These are phyloP conservation scores for Habropoda laboriosa DNA, from an alignment of 1,140 invertebrate species.

Conservation along the genomic window DNA sequence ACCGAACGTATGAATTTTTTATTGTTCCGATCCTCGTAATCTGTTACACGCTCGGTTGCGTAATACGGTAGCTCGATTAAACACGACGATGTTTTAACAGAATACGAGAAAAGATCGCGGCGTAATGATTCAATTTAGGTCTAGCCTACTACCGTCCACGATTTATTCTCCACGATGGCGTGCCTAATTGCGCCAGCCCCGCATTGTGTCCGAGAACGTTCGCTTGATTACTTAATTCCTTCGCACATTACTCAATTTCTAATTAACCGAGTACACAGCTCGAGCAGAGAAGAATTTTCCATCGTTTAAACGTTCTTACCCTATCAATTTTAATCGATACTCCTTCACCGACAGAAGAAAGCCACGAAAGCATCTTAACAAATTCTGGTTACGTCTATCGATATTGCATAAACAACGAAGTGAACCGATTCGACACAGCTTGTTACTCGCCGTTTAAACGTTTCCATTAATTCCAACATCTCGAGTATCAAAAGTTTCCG, in stretches of 20 bases:
- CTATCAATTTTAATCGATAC: background rate
- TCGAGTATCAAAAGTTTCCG: background rate
- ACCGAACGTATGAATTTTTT: background rate
- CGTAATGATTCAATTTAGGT: slow-evolving; percentile 52
- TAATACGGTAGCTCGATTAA: background rate
- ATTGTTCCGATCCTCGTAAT: background rate
- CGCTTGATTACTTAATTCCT: slow-evolving; percentile 22
- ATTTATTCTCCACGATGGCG: slow-evolving; percentile 9
- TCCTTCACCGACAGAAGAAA: background rate
- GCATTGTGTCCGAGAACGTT: slow-evolving; percentile 19
- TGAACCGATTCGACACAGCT: slow-evolving; percentile 13
- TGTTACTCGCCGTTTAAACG: slow-evolving; percentile 20
- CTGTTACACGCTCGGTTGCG: background rate
- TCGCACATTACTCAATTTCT: slow-evolving; percentile 17
- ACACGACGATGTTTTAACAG: background rate
- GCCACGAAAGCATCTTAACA: background rate
- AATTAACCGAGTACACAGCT: slow-evolving; percentile 6
- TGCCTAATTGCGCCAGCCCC: slow-evolving; percentile 14
- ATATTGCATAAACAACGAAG: slow-evolving; percentile 24
- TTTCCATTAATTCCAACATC: background rate
- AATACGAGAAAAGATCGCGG: background rate
- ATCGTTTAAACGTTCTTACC: too few relatives aligned
- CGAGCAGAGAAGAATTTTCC: background rate
- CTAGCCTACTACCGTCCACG: background rate
- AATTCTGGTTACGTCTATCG: slow-evolving; percentile 1